A percentile compares a stretch with the other conserved stretches of the same genome.
Evolutionary conservation across 2,113 vertebrate species (phyloP).

Genomic region (Malurus elegans): DNA sequence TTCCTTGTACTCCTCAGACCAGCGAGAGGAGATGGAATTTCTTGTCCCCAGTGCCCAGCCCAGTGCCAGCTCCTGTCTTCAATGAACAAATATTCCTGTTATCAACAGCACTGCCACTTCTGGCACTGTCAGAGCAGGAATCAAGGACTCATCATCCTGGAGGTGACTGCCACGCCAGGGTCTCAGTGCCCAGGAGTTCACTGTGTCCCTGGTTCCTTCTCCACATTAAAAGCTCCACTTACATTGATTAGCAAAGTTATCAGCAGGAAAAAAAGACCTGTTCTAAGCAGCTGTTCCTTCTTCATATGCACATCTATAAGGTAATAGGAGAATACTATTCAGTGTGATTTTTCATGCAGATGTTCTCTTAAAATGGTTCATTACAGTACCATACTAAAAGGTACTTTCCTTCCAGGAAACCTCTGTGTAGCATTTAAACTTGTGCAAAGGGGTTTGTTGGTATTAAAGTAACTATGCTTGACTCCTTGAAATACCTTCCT

Average conservation of each 20-base stretch:
- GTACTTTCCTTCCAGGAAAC: background rate
- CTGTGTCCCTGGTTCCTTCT: fast-evolving
- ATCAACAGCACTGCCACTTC: background rate
- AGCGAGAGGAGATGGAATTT: background rate
- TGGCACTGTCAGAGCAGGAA: background rate
- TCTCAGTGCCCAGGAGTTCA: background rate
- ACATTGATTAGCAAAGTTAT: background rate
- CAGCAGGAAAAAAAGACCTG: background rate
- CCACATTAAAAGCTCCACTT: background rate
- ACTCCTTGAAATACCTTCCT: background rate
- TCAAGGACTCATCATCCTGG: background rate
- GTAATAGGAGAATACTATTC: background rate
- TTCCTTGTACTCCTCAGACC: background rate
- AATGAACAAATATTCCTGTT: background rate
- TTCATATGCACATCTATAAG: background rate
- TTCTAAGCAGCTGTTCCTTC: background rate
- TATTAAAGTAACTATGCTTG: background rate
- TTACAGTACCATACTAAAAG: background rate
- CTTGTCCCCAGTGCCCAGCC: background rate
- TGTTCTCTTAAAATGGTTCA: background rate
- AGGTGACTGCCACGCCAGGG: background rate
- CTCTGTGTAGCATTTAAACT: background rate
- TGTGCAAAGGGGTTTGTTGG: background rate
- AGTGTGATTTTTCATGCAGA: background rate
- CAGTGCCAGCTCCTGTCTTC: background rate